Conservation (phyloP, 2,888 invertebrate species). For the Aphidoletes aphidimyza region DNA sequence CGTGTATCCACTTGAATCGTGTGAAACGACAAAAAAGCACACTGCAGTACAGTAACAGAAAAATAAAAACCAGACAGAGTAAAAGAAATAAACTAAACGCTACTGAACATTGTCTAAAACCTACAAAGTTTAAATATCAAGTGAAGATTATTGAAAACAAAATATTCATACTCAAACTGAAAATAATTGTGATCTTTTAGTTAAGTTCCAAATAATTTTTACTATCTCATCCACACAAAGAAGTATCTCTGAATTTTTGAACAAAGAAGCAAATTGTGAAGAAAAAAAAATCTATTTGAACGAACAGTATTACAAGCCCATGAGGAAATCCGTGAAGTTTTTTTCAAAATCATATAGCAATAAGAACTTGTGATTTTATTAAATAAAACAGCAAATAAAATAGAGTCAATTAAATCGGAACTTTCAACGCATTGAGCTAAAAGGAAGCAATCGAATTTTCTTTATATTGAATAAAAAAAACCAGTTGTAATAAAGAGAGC, state of each 20-base stretch:
- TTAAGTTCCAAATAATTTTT: background rate
- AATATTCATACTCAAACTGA: conserved; percentile 2
- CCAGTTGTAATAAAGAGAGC: conserved; percentile 23
- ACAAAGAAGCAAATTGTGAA: background rate
- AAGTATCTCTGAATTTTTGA: background rate
- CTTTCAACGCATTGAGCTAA: conserved; percentile 23
- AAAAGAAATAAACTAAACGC: background rate
- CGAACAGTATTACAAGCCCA: background rate
- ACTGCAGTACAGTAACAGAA: background rate
- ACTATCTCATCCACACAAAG: background rate
- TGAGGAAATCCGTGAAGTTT: background rate
- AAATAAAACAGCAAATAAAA: background rate
- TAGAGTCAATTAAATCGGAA: too few relatives aligned
- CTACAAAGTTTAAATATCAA: background rate
- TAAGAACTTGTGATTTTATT: conserved; percentile 23
- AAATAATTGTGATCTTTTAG: conserved; percentile 21
- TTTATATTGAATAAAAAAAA: background rate
- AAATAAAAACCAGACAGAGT: background rate
- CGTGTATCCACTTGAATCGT: background rate
- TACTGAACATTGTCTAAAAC: background rate
- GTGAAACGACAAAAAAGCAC: background rate
- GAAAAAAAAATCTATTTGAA: background rate
- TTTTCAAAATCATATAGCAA: background rate
- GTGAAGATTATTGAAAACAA: background rate
- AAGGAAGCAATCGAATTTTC: conserved; percentile 27